These are phyloP conservation scores for Pangasianodon gigas DNA, from an alignment of 2,113 vertebrate species.

Conservation along the genomic window DNA sequence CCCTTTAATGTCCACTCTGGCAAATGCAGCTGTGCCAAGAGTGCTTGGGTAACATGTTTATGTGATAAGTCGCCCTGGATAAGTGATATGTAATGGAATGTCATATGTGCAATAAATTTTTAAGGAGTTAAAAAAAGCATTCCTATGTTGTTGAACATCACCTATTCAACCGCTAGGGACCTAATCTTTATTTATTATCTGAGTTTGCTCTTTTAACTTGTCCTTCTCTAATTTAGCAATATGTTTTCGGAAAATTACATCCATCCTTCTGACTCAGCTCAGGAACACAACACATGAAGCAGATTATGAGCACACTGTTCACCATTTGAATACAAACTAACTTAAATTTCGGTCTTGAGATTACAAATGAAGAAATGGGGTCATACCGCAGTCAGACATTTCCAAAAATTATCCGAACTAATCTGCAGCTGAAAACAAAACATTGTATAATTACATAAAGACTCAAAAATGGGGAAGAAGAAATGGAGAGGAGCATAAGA, in stretches of 20 bases:
- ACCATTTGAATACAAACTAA: constrained; percentile 10
- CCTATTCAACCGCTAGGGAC: neutral
- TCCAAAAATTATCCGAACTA: neutral
- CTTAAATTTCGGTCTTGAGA: neutral
- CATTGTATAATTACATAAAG: neutral
- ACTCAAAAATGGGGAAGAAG: neutral
- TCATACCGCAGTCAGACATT: neutral
- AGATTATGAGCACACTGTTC: neutral
- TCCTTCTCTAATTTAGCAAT: neutral
- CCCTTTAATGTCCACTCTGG: neutral
- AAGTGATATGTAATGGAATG: neutral
- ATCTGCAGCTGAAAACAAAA: neutral
- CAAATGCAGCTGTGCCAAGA: neutral
- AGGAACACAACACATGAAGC: neutral
- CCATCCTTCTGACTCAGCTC: neutral
- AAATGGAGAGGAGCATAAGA: constrained; percentile 23
- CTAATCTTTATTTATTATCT: too few species aligned
- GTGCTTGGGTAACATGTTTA: neutral
- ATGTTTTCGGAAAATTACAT: neutral
- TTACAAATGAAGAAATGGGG: neutral
- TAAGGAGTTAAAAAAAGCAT: neutral
- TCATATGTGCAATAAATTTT: neutral
- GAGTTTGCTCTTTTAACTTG: neutral
- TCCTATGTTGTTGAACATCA: neutral
- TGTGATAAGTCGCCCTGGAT: neutral